Percentiles rank a stretch among this genome's conserved stretches.
Conservation (phyloP, 2,888 invertebrate species). For the Oxystoma pomonae region DNA sequence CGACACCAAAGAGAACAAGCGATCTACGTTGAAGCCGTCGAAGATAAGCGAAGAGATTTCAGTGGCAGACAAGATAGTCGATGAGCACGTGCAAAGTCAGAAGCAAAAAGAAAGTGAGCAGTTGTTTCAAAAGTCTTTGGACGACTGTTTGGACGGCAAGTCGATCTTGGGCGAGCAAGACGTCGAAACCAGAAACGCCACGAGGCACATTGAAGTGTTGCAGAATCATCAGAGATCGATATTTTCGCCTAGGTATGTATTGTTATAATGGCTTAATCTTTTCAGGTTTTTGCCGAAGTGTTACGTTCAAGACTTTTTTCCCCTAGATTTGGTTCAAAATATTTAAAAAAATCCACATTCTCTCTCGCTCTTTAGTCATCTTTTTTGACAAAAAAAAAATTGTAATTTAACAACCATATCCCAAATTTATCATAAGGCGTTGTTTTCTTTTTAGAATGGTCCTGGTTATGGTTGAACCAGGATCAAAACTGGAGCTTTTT, state of each 20-base stretch:
- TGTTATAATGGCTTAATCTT: no score
- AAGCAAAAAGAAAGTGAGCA: constrained; percentile 31
- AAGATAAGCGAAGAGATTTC: constrained; percentile 34
- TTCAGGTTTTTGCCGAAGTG: no score
- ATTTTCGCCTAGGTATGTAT: constrained; percentile 56
- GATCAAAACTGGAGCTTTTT: no score
- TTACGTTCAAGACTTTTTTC: no score
- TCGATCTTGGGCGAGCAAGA: constrained; percentile 26
- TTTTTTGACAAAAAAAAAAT: no score
- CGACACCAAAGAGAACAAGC: constrained; percentile 35
- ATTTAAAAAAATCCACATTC: no score
- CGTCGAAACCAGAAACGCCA: constrained; percentile 29
- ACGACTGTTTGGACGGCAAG: constrained; percentile 25
- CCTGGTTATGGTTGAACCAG: no score
- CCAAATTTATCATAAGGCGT: no score
- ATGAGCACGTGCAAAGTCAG: constrained; percentile 38
- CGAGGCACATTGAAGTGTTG: constrained; percentile 35
- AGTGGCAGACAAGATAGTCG: constrained; percentile 36
- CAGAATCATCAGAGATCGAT: constrained; percentile 56
- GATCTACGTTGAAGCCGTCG: constrained; percentile 23
- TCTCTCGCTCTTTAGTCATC: no score
- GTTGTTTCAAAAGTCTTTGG: constrained; percentile 18
- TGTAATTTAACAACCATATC: no score
- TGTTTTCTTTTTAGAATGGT: no score
- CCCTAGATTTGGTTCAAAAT: no score